Conservation (phyloP, 2,888 invertebrate genomes). For the Andrena flavipes region DNA sequence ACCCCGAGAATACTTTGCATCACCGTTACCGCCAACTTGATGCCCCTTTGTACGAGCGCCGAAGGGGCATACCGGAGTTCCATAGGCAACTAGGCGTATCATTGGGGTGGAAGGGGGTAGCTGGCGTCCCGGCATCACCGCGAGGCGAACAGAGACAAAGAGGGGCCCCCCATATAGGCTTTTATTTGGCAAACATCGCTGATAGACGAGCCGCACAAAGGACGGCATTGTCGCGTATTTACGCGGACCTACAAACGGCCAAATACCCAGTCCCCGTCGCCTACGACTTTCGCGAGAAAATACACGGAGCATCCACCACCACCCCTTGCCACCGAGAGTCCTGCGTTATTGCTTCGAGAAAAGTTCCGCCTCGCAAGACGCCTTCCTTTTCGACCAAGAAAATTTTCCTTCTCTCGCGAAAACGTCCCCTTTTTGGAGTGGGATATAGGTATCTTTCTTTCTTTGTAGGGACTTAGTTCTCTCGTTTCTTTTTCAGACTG, state of each 20-base stretch:
- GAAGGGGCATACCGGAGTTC: conserved; percentile 81
- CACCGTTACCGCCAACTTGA: conserved; percentile 74
- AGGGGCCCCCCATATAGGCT: conserved; percentile 72
- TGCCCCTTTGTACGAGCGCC: conserved; percentile 70
- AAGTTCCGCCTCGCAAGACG: not conserved
- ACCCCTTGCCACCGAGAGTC: not conserved
- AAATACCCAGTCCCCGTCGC: conserved; percentile 59
- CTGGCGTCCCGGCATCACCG: conserved; percentile 66
- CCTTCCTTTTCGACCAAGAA: not conserved
- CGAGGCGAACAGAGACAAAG: conserved; percentile 70
- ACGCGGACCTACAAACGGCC: conserved; percentile 72
- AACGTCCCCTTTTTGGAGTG: not conserved
- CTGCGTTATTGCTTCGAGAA: conserved; percentile 29
- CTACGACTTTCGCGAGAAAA: conserved; percentile 55
- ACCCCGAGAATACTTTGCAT: conserved; percentile 80
- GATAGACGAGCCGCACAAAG: conserved; percentile 75
- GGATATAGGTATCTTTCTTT: not conserved
- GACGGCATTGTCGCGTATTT: conserved; percentile 73
- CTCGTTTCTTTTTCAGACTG: not conserved
- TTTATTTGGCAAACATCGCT: conserved; percentile 83
- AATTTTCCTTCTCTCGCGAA: not conserved
- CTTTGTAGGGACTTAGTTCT: no score
- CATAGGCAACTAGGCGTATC: conserved; percentile 84
- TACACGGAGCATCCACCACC: conserved; percentile 9
- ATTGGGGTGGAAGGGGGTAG: conserved; percentile 70